Evolutionary conservation across 2,888 invertebrate genomes (phyloP), one percentile per base, ranked within the genome.

Genomic region (Dryobotodes eremita): DNA sequence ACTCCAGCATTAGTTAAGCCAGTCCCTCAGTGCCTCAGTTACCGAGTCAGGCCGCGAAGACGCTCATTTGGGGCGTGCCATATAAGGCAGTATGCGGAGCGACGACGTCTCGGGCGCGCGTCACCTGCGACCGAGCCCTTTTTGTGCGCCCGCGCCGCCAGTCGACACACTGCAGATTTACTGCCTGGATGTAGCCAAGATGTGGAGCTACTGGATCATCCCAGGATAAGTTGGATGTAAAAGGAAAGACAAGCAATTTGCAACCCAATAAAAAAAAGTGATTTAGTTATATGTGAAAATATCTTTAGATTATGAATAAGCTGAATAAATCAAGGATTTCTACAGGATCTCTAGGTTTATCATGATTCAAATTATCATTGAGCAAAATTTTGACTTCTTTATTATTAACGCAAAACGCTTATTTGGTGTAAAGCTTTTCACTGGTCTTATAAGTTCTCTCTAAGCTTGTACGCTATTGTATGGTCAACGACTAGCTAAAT

Each of bases 101-200:
- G 85, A 81, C 84, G 80, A 81, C 84, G 80, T 87, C 87, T 70
- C 70, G 26, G 75, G 70, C 85, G 85, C 80, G 78, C 87, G 89
- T 88, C 88, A 88, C 88, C 88, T 89, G 89, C 88, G 78, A 62
- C 72, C 66, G 75, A 50, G 71, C 77, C 85, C 88, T 90, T 89
- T 90, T 90, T 89, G 79, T 78, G 86, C 86, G 84, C 76, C 79
- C 71, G 76, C 82, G 78, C 83, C 79, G 80, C 75, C 70, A 57
- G 62, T 62, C 77, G 85, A 83, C 84, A 86, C 77, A 75, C 74
- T 57, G 80, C 81, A 86, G 88, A 90, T 90, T 90, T 90, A 90
- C 82, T 83, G 87, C 86, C 65, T 59, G 31, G 48, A 1, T 42
- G 13, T 13, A 15, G 31, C 83, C 17, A 50, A 61, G 83, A 77